Conservation (phyloP, 2,113 vertebrate genomes). For the Tupaia tana region DNA sequence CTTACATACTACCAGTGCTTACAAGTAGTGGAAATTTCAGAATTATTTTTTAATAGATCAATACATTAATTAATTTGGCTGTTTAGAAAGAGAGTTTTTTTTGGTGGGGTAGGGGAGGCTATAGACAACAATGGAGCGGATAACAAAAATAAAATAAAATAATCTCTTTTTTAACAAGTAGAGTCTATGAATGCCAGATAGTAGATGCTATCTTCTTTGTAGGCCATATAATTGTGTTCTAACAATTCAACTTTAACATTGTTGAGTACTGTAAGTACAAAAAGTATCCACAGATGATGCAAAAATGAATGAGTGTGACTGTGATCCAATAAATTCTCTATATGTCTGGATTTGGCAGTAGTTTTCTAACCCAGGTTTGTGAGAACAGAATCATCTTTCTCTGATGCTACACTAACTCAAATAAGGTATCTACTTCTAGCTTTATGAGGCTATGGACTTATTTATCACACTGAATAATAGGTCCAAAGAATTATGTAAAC, state of each 20-base stretch:
- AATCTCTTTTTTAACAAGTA: background rate
- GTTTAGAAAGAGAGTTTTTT: background rate
- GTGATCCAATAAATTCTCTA: background rate
- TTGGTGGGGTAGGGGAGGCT: too few species aligned
- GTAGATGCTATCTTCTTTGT: background rate
- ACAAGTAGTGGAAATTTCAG: background rate
- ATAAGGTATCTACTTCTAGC: rapidly evolving
- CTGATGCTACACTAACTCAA: background rate
- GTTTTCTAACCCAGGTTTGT: background rate
- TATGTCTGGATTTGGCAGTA: background rate
- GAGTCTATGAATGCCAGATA: background rate
- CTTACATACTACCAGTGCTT: too few species aligned
- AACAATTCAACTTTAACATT: background rate
- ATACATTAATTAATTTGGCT: background rate
- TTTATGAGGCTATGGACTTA: background rate
- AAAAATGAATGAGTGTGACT: background rate
- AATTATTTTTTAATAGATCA: background rate
- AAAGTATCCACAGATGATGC: background rate
- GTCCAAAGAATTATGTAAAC: background rate
- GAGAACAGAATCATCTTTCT: background rate
- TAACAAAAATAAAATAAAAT: background rate
- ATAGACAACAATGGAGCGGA: background rate
- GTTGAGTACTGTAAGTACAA: background rate
- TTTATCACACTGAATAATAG: background rate
- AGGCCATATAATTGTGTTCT: background rate